Percentiles rank a stretch among this genome's conserved stretches.
Conservation (phyloP, 1,140 invertebrate genomes). For the Aleiodes sp. region DNA sequence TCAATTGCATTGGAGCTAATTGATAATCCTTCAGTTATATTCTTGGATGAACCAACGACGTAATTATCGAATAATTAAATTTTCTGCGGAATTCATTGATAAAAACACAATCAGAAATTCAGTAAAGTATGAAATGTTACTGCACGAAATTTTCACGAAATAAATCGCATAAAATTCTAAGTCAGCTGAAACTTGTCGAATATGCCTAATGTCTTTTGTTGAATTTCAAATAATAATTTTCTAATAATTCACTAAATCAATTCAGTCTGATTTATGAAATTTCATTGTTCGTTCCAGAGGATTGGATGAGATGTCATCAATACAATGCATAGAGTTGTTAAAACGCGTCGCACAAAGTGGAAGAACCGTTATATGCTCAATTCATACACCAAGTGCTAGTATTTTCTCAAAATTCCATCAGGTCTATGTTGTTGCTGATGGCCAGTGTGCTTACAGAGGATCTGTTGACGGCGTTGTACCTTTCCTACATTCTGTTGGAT, state of each 20-base stretch:
- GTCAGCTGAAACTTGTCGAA: too few species aligned
- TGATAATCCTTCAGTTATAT: constrained; percentile 93
- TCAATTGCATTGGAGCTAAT: constrained; percentile 92
- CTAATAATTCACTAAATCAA: not conserved
- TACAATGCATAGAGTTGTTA: constrained; percentile 78
- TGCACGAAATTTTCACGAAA: too few species aligned
- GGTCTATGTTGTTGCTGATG: constrained; percentile 77
- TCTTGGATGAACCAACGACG: constrained; percentile 86
- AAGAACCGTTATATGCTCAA: constrained; percentile 88
- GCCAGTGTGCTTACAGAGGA: constrained; percentile 81
- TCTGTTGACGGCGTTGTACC: constrained; percentile 73
- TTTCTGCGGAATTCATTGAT: constrained; percentile 5
- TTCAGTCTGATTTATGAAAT: not conserved
- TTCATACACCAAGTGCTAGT: constrained; percentile 89
- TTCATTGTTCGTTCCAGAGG: constrained; percentile 68
- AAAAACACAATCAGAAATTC: too few species aligned
- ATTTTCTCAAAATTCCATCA: constrained; percentile 82
- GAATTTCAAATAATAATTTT: constrained; percentile 20
- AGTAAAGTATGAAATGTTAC: too few species aligned
- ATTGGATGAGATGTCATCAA: constrained; percentile 79
- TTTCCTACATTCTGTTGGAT: constrained; percentile 72
- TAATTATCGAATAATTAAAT: constrained; percentile 62
- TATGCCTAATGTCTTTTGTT: too few species aligned
- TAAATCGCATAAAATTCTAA: too few species aligned
- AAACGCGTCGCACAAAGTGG: constrained; percentile 82